Percentiles rank a stretch among this genome's conserved stretches.
These are phyloP conservation scores for Lophura nycthemera DNA, from an alignment of 2,113 vertebrate species.

Conservation along the genomic window DNA sequence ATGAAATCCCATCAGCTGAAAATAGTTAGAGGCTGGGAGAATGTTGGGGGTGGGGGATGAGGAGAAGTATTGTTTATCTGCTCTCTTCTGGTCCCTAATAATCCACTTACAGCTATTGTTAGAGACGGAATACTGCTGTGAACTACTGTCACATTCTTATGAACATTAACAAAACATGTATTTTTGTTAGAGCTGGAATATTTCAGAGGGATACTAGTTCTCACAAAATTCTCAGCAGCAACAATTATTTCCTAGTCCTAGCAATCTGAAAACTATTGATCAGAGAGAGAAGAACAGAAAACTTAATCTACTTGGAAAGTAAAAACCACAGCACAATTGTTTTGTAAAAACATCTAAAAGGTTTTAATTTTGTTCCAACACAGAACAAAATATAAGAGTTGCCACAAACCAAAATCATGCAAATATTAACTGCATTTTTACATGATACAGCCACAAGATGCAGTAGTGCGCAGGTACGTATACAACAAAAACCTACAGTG, in stretches of 20 bases:
- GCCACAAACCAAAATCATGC: conserved; percentile 5
- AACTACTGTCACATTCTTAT: conserved; percentile 39
- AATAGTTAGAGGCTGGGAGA: conserved; percentile 50
- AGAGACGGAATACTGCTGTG: conserved; percentile 53
- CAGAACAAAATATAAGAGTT: not conserved
- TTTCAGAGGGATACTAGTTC: conserved; percentile 16
- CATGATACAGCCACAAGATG: not conserved
- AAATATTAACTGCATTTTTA: not conserved
- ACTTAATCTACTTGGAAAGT: conserved; percentile 5
- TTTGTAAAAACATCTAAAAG: conserved; percentile 37
- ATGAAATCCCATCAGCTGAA: conserved; percentile 67
- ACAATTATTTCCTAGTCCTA: not conserved
- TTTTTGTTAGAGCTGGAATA: conserved; percentile 59
- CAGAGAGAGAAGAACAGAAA: not conserved
- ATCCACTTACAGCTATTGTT: conserved; percentile 54
- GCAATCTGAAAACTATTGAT: conserved; percentile 17
- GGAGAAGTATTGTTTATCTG: conserved; percentile 52
- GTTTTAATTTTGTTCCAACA: conserved; percentile 38
- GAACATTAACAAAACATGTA: conserved; percentile 1
- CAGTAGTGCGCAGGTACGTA: not conserved
- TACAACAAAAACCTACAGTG: not conserved
- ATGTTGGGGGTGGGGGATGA: not conserved
- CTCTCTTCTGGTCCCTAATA: conserved; percentile 3
- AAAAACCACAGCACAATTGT: not conserved
- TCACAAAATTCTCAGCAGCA: conserved; percentile 23